phyloP scores from a whole-genome alignment of 2,888 invertebrate genomes.

The Odontomyia ornata region DNA sequence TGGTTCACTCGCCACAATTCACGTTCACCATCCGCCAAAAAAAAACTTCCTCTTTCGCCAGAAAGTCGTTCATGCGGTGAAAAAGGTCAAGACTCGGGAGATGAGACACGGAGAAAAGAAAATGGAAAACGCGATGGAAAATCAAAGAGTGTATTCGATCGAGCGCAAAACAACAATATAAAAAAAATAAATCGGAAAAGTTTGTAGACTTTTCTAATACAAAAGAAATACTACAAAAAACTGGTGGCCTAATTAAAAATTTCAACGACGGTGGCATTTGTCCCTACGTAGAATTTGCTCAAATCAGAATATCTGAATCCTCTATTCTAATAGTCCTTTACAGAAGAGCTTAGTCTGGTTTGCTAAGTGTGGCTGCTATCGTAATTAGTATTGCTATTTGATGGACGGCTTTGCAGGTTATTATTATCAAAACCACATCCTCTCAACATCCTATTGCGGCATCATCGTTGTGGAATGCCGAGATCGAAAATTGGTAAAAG shows the following conservation, averaged over 20 bases:
- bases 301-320: neutral
- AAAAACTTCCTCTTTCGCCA: neutral
- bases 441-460: neutral
- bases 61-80: neutral
- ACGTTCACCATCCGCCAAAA: no score
- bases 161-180: no score
- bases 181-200: neutral
- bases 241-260: conserved; percentile 16
- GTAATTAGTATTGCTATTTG: conserved; percentile 8
- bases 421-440: conserved; percentile 7
- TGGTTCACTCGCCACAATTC: neutral
- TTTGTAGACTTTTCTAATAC: neutral
- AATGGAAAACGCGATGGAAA: neutral
- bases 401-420: neutral
- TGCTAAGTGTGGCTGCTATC: neutral
- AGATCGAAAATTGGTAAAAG: neutral
- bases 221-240: neutral
- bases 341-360: neutral
- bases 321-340: neutral
- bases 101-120: neutral
- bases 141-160: neutral
- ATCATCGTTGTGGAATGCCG: neutral
- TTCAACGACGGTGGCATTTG: neutral
- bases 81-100: neutral
- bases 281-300: neutral